Evolutionary conservation across 2,888 invertebrate species (phyloP), one percentile per base, ranked within the genome.

Genomic region (Desoria tigrina): DNA sequence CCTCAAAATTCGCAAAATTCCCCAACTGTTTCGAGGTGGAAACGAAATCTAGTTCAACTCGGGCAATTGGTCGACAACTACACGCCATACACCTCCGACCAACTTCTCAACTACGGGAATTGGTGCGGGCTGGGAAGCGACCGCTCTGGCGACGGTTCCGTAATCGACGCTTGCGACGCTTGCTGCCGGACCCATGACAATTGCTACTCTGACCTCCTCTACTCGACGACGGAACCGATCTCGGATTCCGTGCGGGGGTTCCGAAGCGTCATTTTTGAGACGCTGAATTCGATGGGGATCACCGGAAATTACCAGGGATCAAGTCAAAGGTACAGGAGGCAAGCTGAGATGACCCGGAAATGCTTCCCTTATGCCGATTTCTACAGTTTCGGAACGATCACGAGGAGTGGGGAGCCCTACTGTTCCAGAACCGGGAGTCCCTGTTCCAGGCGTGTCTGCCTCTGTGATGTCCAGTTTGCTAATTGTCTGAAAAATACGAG

Each of bases 81-180:
- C 56, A 68, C 68, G 1, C 45, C 26, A 14, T 68, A 55, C 57
- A 62, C 37, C 45, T 45, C 53, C n/a, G 53, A 59, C 21, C 62
- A 68, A 23, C 37, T 68, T 9, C 59, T 61, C 16, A 16, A 65
- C 21, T 65, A 68, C 45, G 68, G 68, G 27, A 59, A 68, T 27
- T 68, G 65, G 65, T 68, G 68, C 28, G 68, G 68, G 26, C 16
- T 39, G 42, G 71, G 71, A n/a, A 66, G 68, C 1, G 60, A 71
- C 32, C 53, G 66, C 23, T 32, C 39, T 9, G 37, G 56, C 1
- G 71, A 71, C 42, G 71, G 71, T 1, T 61, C 61, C 0, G 59
- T 61, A 32, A 57, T 63, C 3, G 68, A 71, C 49, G 63, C 60
- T 1, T 71, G 71, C 39, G 71, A 71, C 27, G 16, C 60, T 1